phyloP scores from a whole-genome alignment of 2,797 vertebrate species.

The Falco berigora region DNA sequence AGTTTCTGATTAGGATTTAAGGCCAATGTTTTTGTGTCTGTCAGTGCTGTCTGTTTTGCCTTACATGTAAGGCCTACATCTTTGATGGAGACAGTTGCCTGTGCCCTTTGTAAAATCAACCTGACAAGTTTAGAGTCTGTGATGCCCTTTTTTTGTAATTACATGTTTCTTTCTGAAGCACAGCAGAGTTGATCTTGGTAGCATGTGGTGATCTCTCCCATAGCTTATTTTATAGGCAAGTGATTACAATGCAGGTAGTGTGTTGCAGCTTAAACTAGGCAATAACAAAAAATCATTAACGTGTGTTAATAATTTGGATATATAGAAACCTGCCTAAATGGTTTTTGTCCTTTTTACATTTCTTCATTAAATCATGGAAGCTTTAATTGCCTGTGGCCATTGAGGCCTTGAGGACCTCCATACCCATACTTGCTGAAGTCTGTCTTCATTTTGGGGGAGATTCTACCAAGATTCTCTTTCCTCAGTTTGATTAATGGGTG shows the following conservation, averaged over 20 bases:
- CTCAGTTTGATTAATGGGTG: neutral
- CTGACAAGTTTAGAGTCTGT: neutral
- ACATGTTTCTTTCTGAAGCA: neutral
- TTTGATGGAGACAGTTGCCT: neutral
- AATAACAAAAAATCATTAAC: neutral
- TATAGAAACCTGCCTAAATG: neutral
- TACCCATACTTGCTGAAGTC: neutral
- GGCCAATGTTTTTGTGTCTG: neutral
- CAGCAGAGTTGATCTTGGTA: neutral
- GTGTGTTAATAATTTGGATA: neutral
- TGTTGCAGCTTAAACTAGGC: neutral
- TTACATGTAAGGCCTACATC: neutral
- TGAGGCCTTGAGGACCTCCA: too few species aligned
- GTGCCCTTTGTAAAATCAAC: neutral
- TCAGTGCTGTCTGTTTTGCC: neutral
- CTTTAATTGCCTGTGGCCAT: too few species aligned
- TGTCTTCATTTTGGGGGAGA: neutral
- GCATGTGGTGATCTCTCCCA: neutral
- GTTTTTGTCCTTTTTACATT: neutral
- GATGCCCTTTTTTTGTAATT: neutral
- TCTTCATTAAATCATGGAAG: neutral
- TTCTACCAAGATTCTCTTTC: neutral
- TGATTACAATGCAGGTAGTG: neutral
- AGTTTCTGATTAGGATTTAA: neutral
- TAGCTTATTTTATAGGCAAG: neutral